Conservation (phyloP, 23 tunicate genomes). For the Oikopleura dioica region DNA sequence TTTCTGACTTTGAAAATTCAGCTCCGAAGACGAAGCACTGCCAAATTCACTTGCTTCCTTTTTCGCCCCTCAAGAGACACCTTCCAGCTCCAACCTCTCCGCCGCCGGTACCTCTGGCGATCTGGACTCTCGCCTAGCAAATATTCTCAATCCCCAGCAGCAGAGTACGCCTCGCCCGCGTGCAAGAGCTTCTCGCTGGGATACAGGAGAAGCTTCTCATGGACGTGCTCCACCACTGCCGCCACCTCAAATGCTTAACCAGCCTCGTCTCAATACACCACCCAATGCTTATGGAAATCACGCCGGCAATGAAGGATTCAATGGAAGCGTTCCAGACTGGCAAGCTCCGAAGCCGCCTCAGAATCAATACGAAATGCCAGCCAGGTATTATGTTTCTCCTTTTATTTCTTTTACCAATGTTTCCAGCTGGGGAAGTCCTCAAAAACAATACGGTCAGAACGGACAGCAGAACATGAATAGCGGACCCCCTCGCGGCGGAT, state of each 20-base stretch:
- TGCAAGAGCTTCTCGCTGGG: slow-evolving; percentile 5
- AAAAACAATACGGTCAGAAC: no score
- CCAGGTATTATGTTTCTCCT: no score
- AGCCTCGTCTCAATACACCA: background rate
- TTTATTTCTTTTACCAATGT: no score
- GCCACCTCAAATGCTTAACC: background rate
- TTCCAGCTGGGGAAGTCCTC: no score
- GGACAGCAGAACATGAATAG: background rate
- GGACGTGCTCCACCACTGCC: background rate
- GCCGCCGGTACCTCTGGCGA: background rate
- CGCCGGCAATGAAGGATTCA: no score
- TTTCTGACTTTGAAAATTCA: background rate
- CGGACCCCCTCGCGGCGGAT: background rate
- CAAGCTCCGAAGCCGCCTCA: no score
- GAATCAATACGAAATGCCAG: no score
- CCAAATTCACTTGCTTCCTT: background rate
- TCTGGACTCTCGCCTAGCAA: background rate
- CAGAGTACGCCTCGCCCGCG: slow-evolving; percentile 9
- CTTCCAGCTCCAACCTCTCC: background rate
- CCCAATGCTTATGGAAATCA: background rate
- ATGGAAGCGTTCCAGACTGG: no score
- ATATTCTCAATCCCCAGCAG: slow-evolving; percentile 6
- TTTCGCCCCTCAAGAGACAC: background rate
- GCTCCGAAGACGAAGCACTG: slow-evolving; percentile 2
- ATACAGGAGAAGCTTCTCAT: background rate